Base-by-base conservation (phyloP, 2,797 vertebrate genomes). In the Centropyge bicolor region DNA sequence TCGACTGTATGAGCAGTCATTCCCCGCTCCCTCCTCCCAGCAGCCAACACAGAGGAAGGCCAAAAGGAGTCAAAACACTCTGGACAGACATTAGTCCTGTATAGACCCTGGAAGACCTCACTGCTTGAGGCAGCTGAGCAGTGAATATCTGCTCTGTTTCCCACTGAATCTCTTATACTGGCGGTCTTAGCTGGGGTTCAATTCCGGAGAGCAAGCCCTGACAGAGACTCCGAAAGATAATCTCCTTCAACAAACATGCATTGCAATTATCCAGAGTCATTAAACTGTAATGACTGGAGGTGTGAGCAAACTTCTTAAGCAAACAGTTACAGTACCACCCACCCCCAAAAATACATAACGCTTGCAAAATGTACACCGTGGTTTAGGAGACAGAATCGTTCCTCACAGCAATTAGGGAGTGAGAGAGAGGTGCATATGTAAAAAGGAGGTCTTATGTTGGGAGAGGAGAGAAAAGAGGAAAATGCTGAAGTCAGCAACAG, bases 401-500 rank as follows among this genome's bases (percentile, higher is more conserved):
- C 86, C 88, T 95, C 86, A 82, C 81, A 60, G 91, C 89, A 93
- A 94, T 94, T 92, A 94, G 81, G 78, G 82, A 86, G 85, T 14
- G 49, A 82, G 80, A 78, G 81, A 85, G 91, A 64, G 78, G 78
- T 75, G 86, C 81, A 89, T 89, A 87, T 90, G 90, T 88, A 90
- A 92, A 92, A 89, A 74, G 70, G 81, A 89, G 85, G 89, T 88
- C 75, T 91, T 91, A 74, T 88, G 86, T 86, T 67, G 79, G 83
- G 73, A 77, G 80, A 79, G 77, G 72, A 82, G 74, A 89, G 81
- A 87, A 83, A 88, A 78, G 77, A 68, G 65, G 51, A 84, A 92
- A 89, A 84, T 74, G 90, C 92, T 90, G 88, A 90, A 92, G 92
- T 95, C 93, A 93, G 93, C 91, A 91, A 31, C 45, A 72, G 91